These are phyloP conservation scores for Dastarcus helophoroides DNA, from an alignment of 2,888 invertebrate genomes.

Conservation along the genomic window DNA sequence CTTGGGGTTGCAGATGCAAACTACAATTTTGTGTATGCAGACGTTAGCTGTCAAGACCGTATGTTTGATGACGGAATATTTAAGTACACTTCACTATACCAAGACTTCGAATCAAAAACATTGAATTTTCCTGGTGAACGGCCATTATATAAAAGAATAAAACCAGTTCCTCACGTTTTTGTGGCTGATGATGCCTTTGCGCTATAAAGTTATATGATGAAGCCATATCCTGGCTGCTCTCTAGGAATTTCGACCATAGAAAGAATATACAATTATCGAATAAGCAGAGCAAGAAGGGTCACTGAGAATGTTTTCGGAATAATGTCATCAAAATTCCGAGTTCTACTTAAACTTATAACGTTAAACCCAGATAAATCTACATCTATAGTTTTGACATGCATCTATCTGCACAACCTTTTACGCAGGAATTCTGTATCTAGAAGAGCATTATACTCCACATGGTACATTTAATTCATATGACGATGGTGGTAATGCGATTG, in stretches of 20 bases:
- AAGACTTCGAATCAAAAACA: no score
- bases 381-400: slow-evolving; percentile 16
- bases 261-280: slow-evolving; percentile 1
- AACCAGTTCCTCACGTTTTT: background rate
- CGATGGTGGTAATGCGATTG: no score
- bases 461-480: slow-evolving; percentile 15
- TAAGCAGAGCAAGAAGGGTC: slow-evolving; percentile 3
- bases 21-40: no score
- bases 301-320: slow-evolving; percentile 17
- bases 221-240: background rate
- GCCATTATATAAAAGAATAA: slow-evolving; percentile 1
- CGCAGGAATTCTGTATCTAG: slow-evolving; percentile 14
- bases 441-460: slow-evolving; percentile 14
- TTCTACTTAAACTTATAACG: slow-evolving; percentile 17
- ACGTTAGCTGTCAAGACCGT: no score
- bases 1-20: no score
- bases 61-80: no score
- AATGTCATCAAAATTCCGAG: slow-evolving; percentile 14
- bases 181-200: background rate
- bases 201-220: background rate
- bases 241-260: no score
- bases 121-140: no score
- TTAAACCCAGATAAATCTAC: slow-evolving; percentile 17
- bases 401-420: slow-evolving; percentile 20
- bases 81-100: no score